Evolutionary conservation across 2,888 invertebrate genomes (phyloP).

Genomic region (Ryuthela nishihirai): DNA sequence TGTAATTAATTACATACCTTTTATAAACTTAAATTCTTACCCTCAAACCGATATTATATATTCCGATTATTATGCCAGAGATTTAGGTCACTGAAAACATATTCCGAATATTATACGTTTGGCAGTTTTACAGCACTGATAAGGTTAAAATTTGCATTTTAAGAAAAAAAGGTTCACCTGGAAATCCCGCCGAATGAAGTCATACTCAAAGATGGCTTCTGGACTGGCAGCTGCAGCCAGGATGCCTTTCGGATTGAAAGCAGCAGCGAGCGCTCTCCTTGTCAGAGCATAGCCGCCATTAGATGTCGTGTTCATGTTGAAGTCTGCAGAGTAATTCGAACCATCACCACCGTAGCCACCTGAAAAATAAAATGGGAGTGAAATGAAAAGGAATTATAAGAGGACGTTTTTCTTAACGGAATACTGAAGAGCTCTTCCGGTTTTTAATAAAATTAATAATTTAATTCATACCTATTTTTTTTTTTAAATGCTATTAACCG

Average conservation of each 20-base stretch:
- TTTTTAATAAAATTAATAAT: too few relatives aligned
- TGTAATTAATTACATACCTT: too few relatives aligned
- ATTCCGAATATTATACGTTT: background rate
- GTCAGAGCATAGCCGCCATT: slow-evolving; percentile 14
- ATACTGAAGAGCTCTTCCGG: too few relatives aligned
- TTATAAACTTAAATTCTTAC: too few relatives aligned
- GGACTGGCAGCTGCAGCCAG: slow-evolving; percentile 35
- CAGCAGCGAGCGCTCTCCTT: slow-evolving; percentile 32
- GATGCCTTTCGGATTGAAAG: slow-evolving; percentile 39
- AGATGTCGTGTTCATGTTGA: slow-evolving; percentile 34
- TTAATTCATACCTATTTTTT: too few relatives aligned
- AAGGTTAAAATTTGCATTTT: background rate
- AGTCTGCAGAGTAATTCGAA: slow-evolving; percentile 25
- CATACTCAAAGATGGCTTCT: slow-evolving; percentile 25
- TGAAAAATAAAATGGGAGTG: background rate
- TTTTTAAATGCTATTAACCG: too few relatives aligned
- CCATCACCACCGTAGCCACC: slow-evolving; percentile 26
- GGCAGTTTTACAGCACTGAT: too few relatives aligned
- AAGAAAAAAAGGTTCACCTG: slow-evolving; percentile 7
- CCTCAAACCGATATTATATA: background rate
- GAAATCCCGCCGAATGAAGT: slow-evolving; percentile 32
- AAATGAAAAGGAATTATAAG: background rate
- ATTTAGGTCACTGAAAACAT: background rate
- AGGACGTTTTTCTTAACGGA: too few relatives aligned
- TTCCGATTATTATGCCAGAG: background rate